phyloP scores from a whole-genome alignment of 2,888 invertebrate species.

The Strigamia crassipes region DNA sequence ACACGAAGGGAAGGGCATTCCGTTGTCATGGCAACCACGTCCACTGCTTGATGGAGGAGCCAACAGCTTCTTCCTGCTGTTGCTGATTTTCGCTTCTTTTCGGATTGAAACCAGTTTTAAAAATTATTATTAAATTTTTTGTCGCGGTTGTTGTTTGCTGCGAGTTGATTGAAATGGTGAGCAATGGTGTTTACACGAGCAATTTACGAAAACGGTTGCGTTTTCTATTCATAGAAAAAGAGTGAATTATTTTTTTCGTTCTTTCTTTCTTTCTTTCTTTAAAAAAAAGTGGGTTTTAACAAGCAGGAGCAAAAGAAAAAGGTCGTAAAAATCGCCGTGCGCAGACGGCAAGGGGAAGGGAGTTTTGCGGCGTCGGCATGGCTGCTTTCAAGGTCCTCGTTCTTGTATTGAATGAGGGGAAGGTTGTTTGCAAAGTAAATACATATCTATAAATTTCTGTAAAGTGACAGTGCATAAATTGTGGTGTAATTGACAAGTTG shows the following conservation, averaged over 20 bases:
- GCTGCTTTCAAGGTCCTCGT: conserved; percentile 29
- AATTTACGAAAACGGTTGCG: conserved; percentile 29
- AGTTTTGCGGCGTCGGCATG: conserved; percentile 40
- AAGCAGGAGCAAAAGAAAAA: conserved; percentile 8
- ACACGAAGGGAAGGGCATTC: conserved; percentile 33
- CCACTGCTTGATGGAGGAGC: conserved; percentile 33
- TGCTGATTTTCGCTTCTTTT: neutral
- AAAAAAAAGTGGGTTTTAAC: conserved; percentile 19
- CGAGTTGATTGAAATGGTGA: conserved; percentile 12
- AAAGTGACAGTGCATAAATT: conserved; percentile 45
- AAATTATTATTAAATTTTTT: conserved; percentile 8
- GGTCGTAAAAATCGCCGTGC: conserved; percentile 38
- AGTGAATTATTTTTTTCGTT: neutral
- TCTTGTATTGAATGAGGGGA: conserved; percentile 34
- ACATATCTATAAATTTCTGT: conserved; percentile 45
- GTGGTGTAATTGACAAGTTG: conserved; percentile 43
- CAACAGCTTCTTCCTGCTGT: conserved; percentile 10
- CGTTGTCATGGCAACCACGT: conserved; percentile 34
- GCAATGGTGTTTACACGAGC: conserved; percentile 32
- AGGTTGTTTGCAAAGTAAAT: conserved; percentile 44
- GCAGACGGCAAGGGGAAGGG: conserved; percentile 42
- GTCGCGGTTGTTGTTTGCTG: neutral
- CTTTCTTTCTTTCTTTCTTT: neutral
- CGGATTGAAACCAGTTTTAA: neutral
- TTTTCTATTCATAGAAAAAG: conserved; percentile 37